These are phyloP conservation scores for Habropoda laboriosa DNA, from an alignment of 1,140 invertebrate genomes.

Conservation along the genomic window DNA sequence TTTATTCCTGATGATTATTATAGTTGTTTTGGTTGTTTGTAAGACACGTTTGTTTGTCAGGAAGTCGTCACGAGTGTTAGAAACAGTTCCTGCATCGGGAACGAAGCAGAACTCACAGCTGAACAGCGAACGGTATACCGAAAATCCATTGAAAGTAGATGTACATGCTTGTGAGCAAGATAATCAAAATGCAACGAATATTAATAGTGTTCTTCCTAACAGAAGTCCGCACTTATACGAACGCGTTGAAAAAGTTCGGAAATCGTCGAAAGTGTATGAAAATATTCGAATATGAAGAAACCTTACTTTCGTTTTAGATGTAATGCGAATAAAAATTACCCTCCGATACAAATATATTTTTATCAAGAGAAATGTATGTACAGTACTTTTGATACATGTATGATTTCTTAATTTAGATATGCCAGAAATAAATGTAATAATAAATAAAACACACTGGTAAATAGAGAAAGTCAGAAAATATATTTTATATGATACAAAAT, in stretches of 20 bases:
- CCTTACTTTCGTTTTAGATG: background rate
- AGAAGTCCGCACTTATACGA: slow-evolving; percentile 71
- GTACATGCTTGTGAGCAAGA: slow-evolving; percentile 62
- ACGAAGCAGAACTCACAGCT: slow-evolving; percentile 44
- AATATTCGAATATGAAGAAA: slow-evolving; percentile 52
- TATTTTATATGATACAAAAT: slow-evolving; percentile 35
- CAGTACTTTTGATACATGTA: background rate
- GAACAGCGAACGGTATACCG: slow-evolving; percentile 42
- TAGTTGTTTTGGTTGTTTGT: slow-evolving; percentile 77
- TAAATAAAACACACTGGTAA: background rate
- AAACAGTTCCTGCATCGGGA: slow-evolving; percentile 62
- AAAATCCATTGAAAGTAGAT: slow-evolving; percentile 61
- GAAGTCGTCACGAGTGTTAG: slow-evolving; percentile 67
- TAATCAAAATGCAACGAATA: slow-evolving; percentile 33
- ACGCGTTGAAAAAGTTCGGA: slow-evolving; percentile 46
- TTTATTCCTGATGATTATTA: slow-evolving; percentile 75
- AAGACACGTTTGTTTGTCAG: slow-evolving; percentile 69
- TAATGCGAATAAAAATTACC: background rate
- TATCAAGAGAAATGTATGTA: background rate
- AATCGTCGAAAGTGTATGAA: slow-evolving; percentile 59
- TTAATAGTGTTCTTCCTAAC: slow-evolving; percentile 67
- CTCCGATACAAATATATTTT: slow-evolving; percentile 9
- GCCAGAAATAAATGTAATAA: background rate
- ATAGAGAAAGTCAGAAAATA: slow-evolving; percentile 43
- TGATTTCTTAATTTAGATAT: background rate